Evolutionary conservation across 1,140 invertebrate genomes (phyloP).

Genomic region (Drosophila repletoides): DNA sequence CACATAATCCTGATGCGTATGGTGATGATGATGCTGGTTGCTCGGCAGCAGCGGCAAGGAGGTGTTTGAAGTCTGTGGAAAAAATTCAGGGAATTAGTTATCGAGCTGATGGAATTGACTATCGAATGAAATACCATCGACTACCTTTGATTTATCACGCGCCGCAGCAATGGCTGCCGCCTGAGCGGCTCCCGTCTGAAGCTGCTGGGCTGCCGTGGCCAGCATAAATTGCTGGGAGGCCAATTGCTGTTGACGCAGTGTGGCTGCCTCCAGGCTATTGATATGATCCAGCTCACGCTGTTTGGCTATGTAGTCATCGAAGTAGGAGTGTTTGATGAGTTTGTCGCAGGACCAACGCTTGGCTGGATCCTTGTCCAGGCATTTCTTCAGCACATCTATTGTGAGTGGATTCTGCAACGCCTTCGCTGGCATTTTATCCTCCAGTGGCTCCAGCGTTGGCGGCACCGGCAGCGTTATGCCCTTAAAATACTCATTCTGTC

Average conservation of each 20-base stretch:
- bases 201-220: conserved; percentile 64
- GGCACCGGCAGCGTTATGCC: conserved; percentile 96
- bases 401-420: conserved; percentile 85
- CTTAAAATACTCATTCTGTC: conserved; percentile 95
- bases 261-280: conserved; percentile 68
- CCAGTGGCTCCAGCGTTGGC: conserved; percentile 91
- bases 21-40: conserved; percentile 71
- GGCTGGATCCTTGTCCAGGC: conserved; percentile 96
- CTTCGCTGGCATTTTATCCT: conserved; percentile 91
- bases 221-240: conserved; percentile 73
- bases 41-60: conserved; percentile 77
- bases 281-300: conserved; percentile 74
- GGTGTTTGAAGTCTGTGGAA: conserved; percentile 76
- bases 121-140: background rate
- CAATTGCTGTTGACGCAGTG: conserved; percentile 66
- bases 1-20: conserved; percentile 71
- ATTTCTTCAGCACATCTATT: conserved; percentile 96
- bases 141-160: conserved; percentile 81
- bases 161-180: conserved; percentile 63
- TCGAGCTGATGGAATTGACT: background rate
- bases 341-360: conserved; percentile 95
- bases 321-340: conserved; percentile 90
- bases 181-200: conserved; percentile 66
- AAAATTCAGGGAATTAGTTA: too few species aligned
- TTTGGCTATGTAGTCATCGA: conserved; percentile 81